A percentile compares a stretch with the other conserved stretches of the same genome.
Evolutionary conservation across 2,113 vertebrate genomes (phyloP).

Genomic region (Lanius collurio): DNA sequence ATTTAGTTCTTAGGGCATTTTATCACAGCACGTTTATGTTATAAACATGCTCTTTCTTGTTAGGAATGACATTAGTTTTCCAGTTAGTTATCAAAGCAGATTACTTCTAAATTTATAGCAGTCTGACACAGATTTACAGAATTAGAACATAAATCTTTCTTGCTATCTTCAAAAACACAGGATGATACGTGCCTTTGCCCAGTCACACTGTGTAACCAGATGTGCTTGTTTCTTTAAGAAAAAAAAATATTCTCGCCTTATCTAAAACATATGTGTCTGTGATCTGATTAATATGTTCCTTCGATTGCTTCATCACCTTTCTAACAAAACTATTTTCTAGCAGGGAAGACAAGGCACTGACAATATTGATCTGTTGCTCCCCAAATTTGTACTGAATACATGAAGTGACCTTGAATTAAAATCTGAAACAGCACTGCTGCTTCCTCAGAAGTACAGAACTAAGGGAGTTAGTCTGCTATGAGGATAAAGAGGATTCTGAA

Average conservation of each 20-base stretch:
- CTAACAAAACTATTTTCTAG: background rate
- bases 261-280: background rate
- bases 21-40: conserved; percentile 56
- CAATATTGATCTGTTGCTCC: background rate
- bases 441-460: conserved; percentile 8
- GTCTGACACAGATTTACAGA: conserved; percentile 22
- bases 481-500: background rate
- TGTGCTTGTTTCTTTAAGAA: background rate
- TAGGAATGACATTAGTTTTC: conserved; percentile 57
- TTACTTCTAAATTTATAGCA: conserved; percentile 39
- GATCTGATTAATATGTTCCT: background rate
- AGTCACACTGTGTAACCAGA: conserved; percentile 6
- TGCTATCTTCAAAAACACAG: conserved; percentile 22
- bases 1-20: conserved; percentile 59
- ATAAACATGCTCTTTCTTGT: conserved; percentile 69
- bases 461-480: background rate
- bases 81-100: conserved; percentile 47
- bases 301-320: background rate
- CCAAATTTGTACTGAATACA: background rate
- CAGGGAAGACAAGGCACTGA: background rate
- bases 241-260: background rate
- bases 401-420: background rate
- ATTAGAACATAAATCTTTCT: conserved; percentile 5
- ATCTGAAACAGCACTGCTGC: background rate
- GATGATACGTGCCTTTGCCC: background rate